These are phyloP conservation scores for Telmatherina bonti DNA, from an alignment of 2,797 vertebrate genomes.

Conservation along the genomic window DNA sequence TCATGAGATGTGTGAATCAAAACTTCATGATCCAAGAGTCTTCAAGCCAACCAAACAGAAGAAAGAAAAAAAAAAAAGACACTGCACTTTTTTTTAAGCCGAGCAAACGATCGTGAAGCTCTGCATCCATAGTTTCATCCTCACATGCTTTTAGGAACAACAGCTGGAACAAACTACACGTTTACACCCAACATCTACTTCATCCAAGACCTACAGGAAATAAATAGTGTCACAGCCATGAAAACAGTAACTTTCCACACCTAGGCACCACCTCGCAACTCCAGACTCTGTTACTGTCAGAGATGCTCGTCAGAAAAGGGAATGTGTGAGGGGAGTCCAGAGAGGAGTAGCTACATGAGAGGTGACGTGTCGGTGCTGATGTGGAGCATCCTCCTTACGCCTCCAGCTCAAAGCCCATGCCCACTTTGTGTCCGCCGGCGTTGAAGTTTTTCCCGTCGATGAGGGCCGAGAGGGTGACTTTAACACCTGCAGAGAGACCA, in stretches of 20 bases:
- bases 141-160: constrained; percentile 54
- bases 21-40: constrained; percentile 20
- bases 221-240: constrained; percentile 48
- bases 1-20: constrained; percentile 16
- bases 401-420: constrained; percentile 95
- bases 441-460: constrained; percentile 95
- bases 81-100: constrained; percentile 45
- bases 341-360: constrained; percentile 25
- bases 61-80: constrained; percentile 31
- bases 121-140: constrained; percentile 40
- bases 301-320: constrained; percentile 40
- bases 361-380: constrained; percentile 2
- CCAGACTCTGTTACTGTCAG: constrained; percentile 52
- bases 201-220: constrained; percentile 51
- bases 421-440: constrained; percentile 94
- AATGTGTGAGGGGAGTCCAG: constrained; percentile 16
- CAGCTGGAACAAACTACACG: constrained; percentile 46
- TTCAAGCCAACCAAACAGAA: constrained; percentile 28
- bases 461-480: constrained; percentile 92
- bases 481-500: constrained; percentile 85
- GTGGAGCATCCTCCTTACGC: constrained; percentile 79
- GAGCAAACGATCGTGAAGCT: constrained; percentile 40
- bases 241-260: constrained; percentile 4
- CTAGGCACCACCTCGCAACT: constrained; percentile 8
- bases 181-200: constrained; percentile 46